Evolutionary conservation across 2,113 vertebrate genomes (phyloP).

Genomic region (Cyphomyrus plagiostoma): DNA sequence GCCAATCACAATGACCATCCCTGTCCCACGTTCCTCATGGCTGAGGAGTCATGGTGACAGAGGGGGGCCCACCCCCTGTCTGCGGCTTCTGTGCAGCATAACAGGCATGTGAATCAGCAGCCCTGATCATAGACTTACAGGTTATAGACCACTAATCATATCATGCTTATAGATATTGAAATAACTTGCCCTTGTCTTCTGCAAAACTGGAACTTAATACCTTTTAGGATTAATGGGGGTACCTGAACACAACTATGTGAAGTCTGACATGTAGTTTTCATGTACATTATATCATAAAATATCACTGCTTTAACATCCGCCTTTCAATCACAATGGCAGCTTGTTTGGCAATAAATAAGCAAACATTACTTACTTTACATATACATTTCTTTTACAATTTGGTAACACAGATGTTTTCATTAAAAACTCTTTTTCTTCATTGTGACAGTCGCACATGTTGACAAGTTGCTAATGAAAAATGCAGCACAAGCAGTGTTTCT

Average conservation of each 20-base stretch:
- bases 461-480: not conserved
- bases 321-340: not conserved
- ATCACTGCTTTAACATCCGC: not conserved
- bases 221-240: not conserved
- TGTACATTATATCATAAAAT: not conserved
- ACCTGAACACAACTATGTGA: not conserved
- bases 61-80: slow-evolving; percentile 81
- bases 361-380: not conserved
- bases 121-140: too few species aligned
- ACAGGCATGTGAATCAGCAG: slow-evolving; percentile 69
- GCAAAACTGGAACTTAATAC: not conserved
- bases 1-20: slow-evolving; percentile 98
- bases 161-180: not conserved
- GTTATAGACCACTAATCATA: not conserved
- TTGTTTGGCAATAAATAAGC: not conserved
- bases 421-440: not conserved
- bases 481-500: not conserved
- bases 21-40: slow-evolving; percentile 84
- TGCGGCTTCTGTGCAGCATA: slow-evolving; percentile 93
- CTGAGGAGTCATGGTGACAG: slow-evolving; percentile 84
- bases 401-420: not conserved
- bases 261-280: not conserved
- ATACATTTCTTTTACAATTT: not conserved
- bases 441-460: not conserved
- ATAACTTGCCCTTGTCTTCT: not conserved